Evolutionary conservation across 2,113 vertebrate genomes (phyloP), one percentile per base, ranked within the genome.

Genomic region (Rhabdomys dilectus): DNA sequence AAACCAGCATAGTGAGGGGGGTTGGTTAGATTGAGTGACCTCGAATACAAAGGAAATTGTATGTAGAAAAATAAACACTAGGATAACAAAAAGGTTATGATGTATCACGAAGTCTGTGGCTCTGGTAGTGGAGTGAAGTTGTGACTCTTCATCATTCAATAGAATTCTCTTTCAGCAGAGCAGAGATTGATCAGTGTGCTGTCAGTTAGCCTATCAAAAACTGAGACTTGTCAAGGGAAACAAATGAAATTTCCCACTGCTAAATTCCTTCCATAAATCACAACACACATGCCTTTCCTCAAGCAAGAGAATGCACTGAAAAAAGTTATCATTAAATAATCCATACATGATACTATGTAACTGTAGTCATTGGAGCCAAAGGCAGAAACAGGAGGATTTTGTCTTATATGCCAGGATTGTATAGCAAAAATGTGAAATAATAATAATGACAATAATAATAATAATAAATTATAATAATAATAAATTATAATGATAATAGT

Each of bases 261-360:
- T 85, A 85, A 58, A 75, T 92, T 92, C 16, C 75, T 81, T 45
- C 24, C 72, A 90, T 96, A 95, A 92, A 97, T 96, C 62, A 95
- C 19, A 95, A 24, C 34, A 45, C 1, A 93, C 90, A 75, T 7
- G 16, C 84, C n/a, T 97, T 94, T 95, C 56, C 78, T 42, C 82
- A 88, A 87, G 89, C 17, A 70, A 96, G 73, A 87, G 31, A 95
- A 88, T 91, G 53, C 81, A 88, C 68, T 62, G 81, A 7, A 22
- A 94, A 78, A 93, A 36, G 31, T 64, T 89, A 87, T 48, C 62
- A n/a, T 39, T 88, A 39, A 72, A 29, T 53, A 17, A 56, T 48
- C 31, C 26, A n/a, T 19, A 17, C 15, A 12, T 70, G 10, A 6
- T 66, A 3, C 17, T 48, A n/a, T 31, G 29, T 15, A 12, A 34